phyloP scores from a whole-genome alignment of 2,888 invertebrate species.

The Luffia ferchaultella region DNA sequence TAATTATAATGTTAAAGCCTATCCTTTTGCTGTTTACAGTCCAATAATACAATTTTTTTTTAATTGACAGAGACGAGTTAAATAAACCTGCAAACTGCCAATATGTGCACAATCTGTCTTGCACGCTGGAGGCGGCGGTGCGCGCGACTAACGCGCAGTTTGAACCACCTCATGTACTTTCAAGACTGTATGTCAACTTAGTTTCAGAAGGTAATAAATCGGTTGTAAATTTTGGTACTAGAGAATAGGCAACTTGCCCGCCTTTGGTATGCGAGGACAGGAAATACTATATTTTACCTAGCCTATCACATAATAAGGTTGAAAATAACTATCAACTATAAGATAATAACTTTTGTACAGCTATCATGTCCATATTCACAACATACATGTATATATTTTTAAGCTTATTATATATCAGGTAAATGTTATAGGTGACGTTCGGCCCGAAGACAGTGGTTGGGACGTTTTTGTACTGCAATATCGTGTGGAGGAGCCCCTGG shows the following conservation, averaged over 20 bases:
- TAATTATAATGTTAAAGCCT: too few species aligned
- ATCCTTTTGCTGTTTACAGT: too few species aligned
- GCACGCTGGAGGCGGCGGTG: slow-evolving; percentile 85
- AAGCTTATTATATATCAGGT: too few species aligned
- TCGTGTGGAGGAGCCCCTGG: slow-evolving; percentile 87
- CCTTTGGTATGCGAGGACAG: too few species aligned
- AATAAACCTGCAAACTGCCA: slow-evolving; percentile 86
- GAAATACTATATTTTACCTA: too few species aligned
- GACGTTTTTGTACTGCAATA: slow-evolving; percentile 90
- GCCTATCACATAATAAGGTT: too few species aligned
- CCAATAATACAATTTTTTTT: slow-evolving; percentile 16
- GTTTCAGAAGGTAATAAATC: neutral
- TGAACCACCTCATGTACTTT: slow-evolving; percentile 90
- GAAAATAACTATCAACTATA: too few species aligned
- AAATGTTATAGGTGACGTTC: slow-evolving; percentile 42
- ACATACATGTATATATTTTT: too few species aligned
- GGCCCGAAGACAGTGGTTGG: slow-evolving; percentile 81
- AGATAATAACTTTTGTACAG: too few species aligned
- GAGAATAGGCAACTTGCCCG: too few species aligned
- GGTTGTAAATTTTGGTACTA: too few species aligned
- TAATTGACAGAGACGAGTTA: slow-evolving; percentile 76
- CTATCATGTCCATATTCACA: too few species aligned
- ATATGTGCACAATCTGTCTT: slow-evolving; percentile 87
- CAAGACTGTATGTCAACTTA: slow-evolving; percentile 84
- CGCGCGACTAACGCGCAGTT: slow-evolving; percentile 94